Conservation (phyloP, 2,113 vertebrate species). For the Aix galericulata region DNA sequence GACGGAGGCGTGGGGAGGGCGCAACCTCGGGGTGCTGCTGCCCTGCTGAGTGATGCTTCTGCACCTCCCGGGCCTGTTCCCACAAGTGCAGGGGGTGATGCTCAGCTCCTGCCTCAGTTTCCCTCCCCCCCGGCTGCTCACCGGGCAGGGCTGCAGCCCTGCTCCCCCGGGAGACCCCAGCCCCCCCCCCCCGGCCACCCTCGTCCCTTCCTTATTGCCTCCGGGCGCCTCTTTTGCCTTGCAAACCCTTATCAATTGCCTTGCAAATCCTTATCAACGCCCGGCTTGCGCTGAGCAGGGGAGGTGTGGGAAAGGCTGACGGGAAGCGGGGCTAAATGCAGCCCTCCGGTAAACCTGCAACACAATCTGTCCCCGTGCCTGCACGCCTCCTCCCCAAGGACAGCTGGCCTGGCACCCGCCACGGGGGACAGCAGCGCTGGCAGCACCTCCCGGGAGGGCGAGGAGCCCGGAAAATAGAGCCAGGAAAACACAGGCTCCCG, state of each 20-base stretch:
- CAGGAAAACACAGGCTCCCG: background rate
- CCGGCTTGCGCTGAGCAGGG: background rate
- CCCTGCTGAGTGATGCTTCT: background rate
- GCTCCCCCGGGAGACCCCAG: background rate
- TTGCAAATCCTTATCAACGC: background rate
- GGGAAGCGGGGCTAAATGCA: conserved; percentile 43
- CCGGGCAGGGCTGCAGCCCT: background rate
- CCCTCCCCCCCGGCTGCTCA: background rate
- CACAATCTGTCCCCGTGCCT: background rate
- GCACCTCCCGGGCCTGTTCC: background rate
- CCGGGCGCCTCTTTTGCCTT: background rate
- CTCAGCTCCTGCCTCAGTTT: conserved; percentile 8
- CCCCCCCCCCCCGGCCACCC: background rate
- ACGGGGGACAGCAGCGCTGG: background rate
- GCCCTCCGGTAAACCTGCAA: conserved; percentile 8
- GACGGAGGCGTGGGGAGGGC: background rate
- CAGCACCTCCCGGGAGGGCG: background rate
- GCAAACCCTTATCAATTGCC: no score
- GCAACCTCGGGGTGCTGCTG: background rate
- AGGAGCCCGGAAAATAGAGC: background rate
- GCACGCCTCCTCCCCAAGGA: background rate
- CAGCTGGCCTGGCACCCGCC: background rate
- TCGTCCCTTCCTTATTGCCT: background rate
- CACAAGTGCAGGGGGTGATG: background rate
- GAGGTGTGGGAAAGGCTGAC: background rate